Conservation (phyloP, 2,888 invertebrate species). For the Geotrupes spiniger region DNA sequence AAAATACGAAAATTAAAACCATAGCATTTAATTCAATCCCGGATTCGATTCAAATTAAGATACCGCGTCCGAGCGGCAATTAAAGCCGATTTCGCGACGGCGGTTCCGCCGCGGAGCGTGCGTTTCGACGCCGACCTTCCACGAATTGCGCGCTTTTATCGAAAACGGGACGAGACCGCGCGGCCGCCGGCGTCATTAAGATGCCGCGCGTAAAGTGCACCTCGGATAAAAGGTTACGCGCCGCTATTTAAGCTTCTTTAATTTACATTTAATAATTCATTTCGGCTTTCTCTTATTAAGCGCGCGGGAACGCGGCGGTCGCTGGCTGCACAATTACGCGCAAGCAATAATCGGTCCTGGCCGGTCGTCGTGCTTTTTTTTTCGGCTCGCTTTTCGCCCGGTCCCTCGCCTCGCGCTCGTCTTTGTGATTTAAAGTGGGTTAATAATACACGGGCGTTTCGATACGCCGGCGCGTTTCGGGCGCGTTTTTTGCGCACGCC, state of each 20-base stretch:
- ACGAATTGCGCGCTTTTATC: too few species aligned
- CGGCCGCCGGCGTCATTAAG: conserved; percentile 4
- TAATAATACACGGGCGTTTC: conserved; percentile 12
- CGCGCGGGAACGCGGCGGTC: conserved; percentile 9
- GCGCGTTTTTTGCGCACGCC: too few species aligned
- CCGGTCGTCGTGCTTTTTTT: background rate
- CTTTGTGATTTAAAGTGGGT: conserved; percentile 14
- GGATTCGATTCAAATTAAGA: too few species aligned
- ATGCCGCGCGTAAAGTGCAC: conserved; percentile 11
- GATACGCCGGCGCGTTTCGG: too few species aligned
- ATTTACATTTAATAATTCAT: conserved; percentile 23
- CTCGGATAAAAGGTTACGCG: conserved; percentile 13
- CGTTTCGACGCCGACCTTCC: too few species aligned
- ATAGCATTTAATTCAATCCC: too few species aligned
- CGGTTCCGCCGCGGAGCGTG: too few species aligned
- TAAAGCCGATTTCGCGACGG: too few species aligned
- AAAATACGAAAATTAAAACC: too few species aligned
- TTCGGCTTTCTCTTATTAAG: conserved; percentile 13
- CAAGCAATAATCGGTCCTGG: conserved; percentile 9
- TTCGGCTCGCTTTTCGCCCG: conserved; percentile 1
- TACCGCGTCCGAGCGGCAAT: too few species aligned
- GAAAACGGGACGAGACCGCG: background rate
- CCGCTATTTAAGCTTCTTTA: conserved; percentile 17
- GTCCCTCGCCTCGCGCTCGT: background rate
- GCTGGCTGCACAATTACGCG: conserved; percentile 2